Conservation (phyloP, 2,113 vertebrate species). For the Barnardius zonarius region DNA sequence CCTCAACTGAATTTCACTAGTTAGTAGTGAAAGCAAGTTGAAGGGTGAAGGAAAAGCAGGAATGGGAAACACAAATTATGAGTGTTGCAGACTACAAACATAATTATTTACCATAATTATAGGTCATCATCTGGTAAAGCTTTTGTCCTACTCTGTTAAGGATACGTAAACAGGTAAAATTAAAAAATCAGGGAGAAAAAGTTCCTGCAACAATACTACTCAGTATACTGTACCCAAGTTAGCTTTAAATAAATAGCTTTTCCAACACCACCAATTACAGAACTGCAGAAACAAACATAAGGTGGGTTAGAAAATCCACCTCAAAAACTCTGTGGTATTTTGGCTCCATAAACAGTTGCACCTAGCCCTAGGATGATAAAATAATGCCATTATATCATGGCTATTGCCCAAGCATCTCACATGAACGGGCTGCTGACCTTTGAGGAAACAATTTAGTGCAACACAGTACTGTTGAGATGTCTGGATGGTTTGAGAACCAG, state of each 20-base stretch:
- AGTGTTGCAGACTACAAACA: background rate
- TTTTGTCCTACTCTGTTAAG: background rate
- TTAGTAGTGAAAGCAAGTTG: background rate
- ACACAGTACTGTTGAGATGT: background rate
- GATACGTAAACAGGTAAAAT: background rate
- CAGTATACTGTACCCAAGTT: too few relatives aligned
- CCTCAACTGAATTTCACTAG: background rate
- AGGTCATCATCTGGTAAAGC: background rate
- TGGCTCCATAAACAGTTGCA: background rate
- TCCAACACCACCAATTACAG: background rate
- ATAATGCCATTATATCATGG: rapidly evolving
- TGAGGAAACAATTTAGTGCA: background rate
- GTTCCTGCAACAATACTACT: rapidly evolving
- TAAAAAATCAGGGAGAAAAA: background rate
- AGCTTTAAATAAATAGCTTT: background rate
- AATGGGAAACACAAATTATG: background rate
- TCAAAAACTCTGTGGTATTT: background rate
- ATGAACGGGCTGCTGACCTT: background rate
- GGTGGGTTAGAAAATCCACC: background rate
- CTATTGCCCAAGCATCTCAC: background rate
- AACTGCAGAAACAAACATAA: background rate
- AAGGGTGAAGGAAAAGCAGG: background rate
- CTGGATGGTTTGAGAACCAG: background rate
- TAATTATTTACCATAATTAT: background rate
- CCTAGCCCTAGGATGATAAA: background rate